Evolutionary conservation across 35 echinoderm and acorn worm species (phyloP).

Genomic region (Lytechinus variegatus): DNA sequence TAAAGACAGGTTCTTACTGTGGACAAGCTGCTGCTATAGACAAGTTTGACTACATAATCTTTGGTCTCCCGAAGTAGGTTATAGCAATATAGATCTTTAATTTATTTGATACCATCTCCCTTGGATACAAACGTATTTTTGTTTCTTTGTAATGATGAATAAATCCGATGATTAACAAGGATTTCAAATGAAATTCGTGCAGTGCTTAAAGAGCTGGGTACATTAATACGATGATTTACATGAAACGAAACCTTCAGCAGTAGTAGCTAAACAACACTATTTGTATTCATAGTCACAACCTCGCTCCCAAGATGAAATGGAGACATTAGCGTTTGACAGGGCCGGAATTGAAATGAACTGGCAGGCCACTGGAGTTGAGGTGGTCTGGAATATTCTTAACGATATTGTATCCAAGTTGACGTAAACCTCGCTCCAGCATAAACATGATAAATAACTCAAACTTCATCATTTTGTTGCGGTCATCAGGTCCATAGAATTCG

Average conservation of each 20-base stretch:
- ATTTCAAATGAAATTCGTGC: neutral
- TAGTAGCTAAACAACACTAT: neutral
- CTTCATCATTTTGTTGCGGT: neutral
- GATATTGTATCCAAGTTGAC: neutral
- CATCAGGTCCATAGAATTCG: neutral
- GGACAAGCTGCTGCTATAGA: too few species aligned
- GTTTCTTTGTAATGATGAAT: neutral
- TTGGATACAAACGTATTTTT: neutral
- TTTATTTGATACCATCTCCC: neutral
- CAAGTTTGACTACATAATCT: too few species aligned
- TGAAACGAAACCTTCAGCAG: neutral
- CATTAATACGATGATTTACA: neutral
- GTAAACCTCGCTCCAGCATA: neutral
- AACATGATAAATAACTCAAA: neutral
- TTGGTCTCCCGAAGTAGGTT: too few species aligned
- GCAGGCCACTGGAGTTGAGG: neutral
- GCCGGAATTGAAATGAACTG: neutral
- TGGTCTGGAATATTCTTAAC: neutral
- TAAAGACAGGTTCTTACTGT: too few species aligned
- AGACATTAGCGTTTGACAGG: neutral
- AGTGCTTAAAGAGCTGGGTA: neutral
- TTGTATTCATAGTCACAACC: constrained; percentile 2
- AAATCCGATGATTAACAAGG: neutral
- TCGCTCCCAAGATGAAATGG: neutral
- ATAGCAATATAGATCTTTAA: too few species aligned